A percentile compares a stretch with the other conserved stretches of the same genome.
phyloP scores from a whole-genome alignment of 2,113 vertebrate genomes.

The Gallinago jamesoni region DNA sequence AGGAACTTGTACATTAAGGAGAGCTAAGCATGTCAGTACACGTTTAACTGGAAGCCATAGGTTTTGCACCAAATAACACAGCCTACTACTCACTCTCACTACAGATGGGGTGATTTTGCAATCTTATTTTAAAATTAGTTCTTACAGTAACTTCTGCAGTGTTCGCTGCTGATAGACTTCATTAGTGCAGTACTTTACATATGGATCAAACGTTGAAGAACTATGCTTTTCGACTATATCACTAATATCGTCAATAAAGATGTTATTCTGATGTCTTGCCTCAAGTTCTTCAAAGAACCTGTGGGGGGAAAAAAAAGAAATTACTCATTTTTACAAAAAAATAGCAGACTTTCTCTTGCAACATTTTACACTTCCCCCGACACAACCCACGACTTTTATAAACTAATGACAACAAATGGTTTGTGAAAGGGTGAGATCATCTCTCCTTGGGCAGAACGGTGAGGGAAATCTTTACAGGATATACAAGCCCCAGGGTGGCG shows the following conservation, averaged over 20 bases:
- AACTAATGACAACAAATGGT: accelerated
- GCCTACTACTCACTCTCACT: neutral
- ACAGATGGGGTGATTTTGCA: neutral
- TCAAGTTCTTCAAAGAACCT: constrained; percentile 96
- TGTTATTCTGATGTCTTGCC: constrained; percentile 86
- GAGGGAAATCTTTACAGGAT: neutral
- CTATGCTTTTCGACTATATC: constrained; percentile 90
- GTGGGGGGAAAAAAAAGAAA: neutral
- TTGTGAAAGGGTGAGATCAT: neutral
- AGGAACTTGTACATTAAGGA: accelerated
- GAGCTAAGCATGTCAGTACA: neutral
- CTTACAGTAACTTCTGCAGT: constrained; percentile 91
- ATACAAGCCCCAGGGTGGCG: neutral
- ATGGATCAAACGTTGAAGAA: constrained; percentile 89
- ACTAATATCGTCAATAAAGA: constrained; percentile 90
- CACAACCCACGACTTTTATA: accelerated
- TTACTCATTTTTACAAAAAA: neutral
- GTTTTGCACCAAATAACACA: neutral
- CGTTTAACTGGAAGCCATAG: neutral
- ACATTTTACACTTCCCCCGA: neutral
- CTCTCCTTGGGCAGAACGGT: neutral
- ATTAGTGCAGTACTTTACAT: constrained; percentile 95
- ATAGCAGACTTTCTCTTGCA: neutral
- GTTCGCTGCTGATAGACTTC: constrained; percentile 98
- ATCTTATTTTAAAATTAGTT: neutral